phyloP scores from a whole-genome alignment of 2,113 vertebrate genomes.

The Procavia capensis region DNA sequence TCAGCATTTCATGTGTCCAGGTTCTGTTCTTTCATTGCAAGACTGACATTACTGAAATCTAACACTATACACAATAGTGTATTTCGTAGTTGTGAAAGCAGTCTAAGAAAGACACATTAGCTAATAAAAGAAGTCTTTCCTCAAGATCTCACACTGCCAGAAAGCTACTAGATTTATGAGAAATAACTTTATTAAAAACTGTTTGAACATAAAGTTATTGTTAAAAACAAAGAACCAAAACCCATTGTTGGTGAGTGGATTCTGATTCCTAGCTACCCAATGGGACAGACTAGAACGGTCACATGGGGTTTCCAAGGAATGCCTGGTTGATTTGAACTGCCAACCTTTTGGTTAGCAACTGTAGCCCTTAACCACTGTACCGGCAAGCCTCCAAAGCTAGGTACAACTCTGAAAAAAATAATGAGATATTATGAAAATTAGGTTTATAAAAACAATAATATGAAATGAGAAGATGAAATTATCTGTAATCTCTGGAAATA shows the following conservation, averaged over 20 bases:
- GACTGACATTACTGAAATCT: background rate
- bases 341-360: too few species aligned
- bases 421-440: background rate
- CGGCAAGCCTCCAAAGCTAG: too few species aligned
- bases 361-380: too few species aligned
- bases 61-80: background rate
- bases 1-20: conserved; percentile 7
- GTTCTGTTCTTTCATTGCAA: background rate
- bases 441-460: background rate
- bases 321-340: too few species aligned
- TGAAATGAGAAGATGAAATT: background rate
- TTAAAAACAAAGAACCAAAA: too few species aligned
- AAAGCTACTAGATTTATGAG: background rate
- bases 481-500: background rate
- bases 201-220: background rate
- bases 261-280: too few species aligned
- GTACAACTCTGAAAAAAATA: background rate
- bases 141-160: background rate
- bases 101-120: background rate
- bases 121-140: background rate
- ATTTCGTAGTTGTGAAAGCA: background rate
- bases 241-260: too few species aligned
- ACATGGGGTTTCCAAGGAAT: too few species aligned
- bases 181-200: background rate
- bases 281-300: too few species aligned